Base-by-base conservation (phyloP, 2,113 vertebrate genomes). In the Prinia subflava region DNA sequence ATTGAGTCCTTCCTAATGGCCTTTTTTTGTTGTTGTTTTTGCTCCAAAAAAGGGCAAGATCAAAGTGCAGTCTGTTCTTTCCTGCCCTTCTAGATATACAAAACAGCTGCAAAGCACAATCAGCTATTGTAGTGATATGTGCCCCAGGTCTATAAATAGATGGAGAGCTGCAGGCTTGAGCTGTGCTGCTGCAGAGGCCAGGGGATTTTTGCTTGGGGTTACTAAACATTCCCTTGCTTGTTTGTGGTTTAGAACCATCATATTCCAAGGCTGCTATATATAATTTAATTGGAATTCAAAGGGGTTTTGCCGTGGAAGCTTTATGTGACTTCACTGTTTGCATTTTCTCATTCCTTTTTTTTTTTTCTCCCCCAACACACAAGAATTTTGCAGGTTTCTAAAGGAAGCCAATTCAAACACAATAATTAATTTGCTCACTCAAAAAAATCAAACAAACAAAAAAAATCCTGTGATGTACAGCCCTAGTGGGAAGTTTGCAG, bases 41-140 rank as follows among this genome's bases (percentile, higher is more conserved):
- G 77, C 92, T 95, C 96, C 85, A 94, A 92, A 97, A 97, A 98
- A 97, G 96, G 96, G 95, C 97, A 97, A 95, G 96, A 97, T 98
- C 97, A 96, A 97, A 97, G 97, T 94, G 90, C 96, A 96, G 94
- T 24, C 96, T 97, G 97, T 96, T 97, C 94, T 93, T 95, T 92
- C 91, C 95, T 96, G 90, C 94, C 92, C 78, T 95, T 97, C 92
- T 95, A 83, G 91, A 97, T 96, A 95, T 20, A 95, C 96, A 96
- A 95, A 91, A 87, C 97, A 97, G 97, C 98, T 96, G 97, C 94
- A 76, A 64, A 81, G 83, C 87, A 98, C 97, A 98, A 96, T 97
- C 93, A 94, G 3, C 97, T 83, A 97, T 98, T 98, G 97, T 98
- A 94, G 89, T 94, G 78, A 96, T 82, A 93, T 47, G 95, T 92